Evolutionary conservation across 2,888 invertebrate species (phyloP).

Genomic region (Lamellibrachia columna): DNA sequence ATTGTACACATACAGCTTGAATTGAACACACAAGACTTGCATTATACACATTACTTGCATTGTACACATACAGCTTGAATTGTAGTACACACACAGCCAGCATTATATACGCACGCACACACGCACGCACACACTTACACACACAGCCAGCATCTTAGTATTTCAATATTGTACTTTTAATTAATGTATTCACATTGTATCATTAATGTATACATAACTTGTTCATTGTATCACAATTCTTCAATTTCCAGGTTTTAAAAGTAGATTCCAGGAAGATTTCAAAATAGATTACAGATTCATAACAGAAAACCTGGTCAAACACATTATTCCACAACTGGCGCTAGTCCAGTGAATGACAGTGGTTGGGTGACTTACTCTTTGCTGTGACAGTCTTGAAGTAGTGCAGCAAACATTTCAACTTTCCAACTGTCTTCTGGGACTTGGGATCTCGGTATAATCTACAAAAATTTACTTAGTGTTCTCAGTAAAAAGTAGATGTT

Average conservation of each 20-base stretch:
- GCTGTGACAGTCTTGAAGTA: constrained; percentile 83
- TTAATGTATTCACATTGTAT: too few relatives aligned
- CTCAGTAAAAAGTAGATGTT: background rate
- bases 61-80: too few relatives aligned
- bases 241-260: background rate
- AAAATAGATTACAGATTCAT: background rate
- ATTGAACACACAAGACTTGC: too few relatives aligned
- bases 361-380: constrained; percentile 28
- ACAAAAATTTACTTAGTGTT: constrained; percentile 49
- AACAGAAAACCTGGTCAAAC: too few relatives aligned
- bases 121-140: background rate
- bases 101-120: background rate
- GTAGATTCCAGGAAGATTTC: background rate
- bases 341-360: background rate
- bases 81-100: too few relatives aligned
- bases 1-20: too few relatives aligned
- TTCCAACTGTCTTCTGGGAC: constrained; percentile 71
- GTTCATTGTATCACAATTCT: too few relatives aligned
- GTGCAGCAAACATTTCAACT: constrained; percentile 87
- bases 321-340: background rate
- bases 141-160: background rate
- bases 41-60: too few relatives aligned
- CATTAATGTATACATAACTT: too few relatives aligned
- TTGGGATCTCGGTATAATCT: constrained; percentile 69
- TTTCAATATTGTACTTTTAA: too few relatives aligned